Evolutionary conservation across 2,888 invertebrate species (phyloP), one percentile per base, ranked within the genome.

Genomic region (Diaphora mendica): DNA sequence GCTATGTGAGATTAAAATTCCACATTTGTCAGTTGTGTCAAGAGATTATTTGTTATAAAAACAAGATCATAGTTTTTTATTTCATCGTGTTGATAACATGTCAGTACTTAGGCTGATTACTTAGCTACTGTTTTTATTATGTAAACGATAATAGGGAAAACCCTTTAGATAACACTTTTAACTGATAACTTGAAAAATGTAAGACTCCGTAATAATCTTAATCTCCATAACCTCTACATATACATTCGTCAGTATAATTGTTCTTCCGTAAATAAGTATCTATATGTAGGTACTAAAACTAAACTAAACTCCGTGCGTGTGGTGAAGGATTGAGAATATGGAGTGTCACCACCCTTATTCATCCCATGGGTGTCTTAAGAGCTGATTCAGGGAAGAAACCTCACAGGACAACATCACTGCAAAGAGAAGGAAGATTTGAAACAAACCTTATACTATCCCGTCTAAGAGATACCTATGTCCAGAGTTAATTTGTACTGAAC

Each of bases 81-180:
- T 33, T 35, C 35, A 9, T 35, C 33, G 23, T 64, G 35, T 35
- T 23, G 15, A 30, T 67, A 48, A 48, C 67, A 67, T 48, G 23
- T 48, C 48, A 33, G 30, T 67, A n/a, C n/a, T n/a, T n/a, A 23
- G 33, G 48, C 33, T 48, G 67, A 67, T 67, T 26, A 67, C 30
- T 5, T 13, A 30, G 33, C 67, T 67, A 48, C 67, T 33, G 44
- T 23, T 48, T 9, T 67, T 33, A 5, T 67, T 67, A 62, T 7
- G 17, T 17, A 67, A 13, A 44, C 4, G 67, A 23, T 67, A 67
- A 48, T 48, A 30, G 67, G 67, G 42, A 48, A 67, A 67, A 48
- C 13, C 30, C 30, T 62, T 30, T 15, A 26, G 11, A 55, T 55
- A 55, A 55, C n/a, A n/a, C 3, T n/a, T 15, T 26, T n/a, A 26